Evolutionary conservation across 2,113 vertebrate species (phyloP).

Genomic region (Rousettus leschenaultii): DNA sequence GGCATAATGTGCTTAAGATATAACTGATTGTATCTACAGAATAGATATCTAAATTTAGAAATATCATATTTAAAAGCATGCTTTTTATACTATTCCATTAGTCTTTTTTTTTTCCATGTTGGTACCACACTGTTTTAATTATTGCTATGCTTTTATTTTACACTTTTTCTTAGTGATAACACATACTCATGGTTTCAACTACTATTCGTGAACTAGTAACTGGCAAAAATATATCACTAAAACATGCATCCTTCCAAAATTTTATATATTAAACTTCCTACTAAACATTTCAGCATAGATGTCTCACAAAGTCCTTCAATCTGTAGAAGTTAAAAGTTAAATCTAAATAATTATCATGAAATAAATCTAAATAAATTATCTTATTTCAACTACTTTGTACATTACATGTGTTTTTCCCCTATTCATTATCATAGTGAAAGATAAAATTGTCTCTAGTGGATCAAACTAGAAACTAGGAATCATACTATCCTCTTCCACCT

Average conservation of each 20-base stretch:
- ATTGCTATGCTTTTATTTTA: background rate
- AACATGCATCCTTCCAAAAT: background rate
- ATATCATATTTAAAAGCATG: no score
- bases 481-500: background rate
- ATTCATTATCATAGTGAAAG: background rate
- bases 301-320: background rate
- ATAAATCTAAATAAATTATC: background rate
- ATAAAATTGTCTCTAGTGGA: background rate
- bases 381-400: background rate
- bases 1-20: background rate
- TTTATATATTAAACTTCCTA: background rate
- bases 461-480: background rate
- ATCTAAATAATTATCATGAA: background rate
- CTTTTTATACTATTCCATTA: background rate
- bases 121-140: background rate
- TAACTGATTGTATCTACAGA: background rate
- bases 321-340: background rate
- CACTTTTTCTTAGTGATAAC: background rate
- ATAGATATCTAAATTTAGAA: background rate
- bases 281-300: background rate
- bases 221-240: background rate
- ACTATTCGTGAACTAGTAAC: background rate
- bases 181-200: background rate
- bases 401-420: background rate
- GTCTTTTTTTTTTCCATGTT: background rate